Evolutionary conservation across 1,140 invertebrate genomes (phyloP).

Genomic region (Lethrus apterus): DNA sequence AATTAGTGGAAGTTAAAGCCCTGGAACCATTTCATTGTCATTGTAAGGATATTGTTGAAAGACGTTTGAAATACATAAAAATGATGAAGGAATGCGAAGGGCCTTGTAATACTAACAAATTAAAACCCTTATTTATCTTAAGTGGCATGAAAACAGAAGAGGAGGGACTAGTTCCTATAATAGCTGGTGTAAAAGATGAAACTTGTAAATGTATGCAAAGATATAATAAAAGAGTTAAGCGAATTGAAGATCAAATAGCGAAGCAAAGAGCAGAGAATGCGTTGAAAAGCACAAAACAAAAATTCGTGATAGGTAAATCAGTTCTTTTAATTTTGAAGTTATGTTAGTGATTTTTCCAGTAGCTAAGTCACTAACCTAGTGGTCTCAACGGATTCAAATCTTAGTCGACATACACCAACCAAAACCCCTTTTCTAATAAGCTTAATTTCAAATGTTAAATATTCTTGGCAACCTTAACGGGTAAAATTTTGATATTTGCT

Average conservation of each 20-base stretch:
- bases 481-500: too few relatives aligned
- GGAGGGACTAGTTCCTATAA: conserved; percentile 5
- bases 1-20: conserved; percentile 5
- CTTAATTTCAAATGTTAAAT: too few relatives aligned
- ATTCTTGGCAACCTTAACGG: too few relatives aligned
- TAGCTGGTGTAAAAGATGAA: not conserved
- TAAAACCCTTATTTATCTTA: not conserved
- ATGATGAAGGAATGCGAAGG: not conserved
- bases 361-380: too few relatives aligned
- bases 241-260: conserved; percentile 17
- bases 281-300: conserved; percentile 19
- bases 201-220: conserved; percentile 24
- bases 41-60: conserved; percentile 5
- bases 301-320: conserved; percentile 27
- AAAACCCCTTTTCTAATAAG: too few relatives aligned
- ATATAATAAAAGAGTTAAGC: conserved; percentile 17
- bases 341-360: too few relatives aligned
- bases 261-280: conserved; percentile 18
- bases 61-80: not conserved
- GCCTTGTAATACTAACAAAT: not conserved
- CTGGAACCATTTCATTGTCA: conserved; percentile 2
- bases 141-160: not conserved
- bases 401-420: too few relatives aligned
- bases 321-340: too few relatives aligned
- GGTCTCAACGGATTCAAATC: too few relatives aligned